Conservation (phyloP, 2,888 invertebrate genomes). For the Caenorhabditis macrosperma region DNA sequence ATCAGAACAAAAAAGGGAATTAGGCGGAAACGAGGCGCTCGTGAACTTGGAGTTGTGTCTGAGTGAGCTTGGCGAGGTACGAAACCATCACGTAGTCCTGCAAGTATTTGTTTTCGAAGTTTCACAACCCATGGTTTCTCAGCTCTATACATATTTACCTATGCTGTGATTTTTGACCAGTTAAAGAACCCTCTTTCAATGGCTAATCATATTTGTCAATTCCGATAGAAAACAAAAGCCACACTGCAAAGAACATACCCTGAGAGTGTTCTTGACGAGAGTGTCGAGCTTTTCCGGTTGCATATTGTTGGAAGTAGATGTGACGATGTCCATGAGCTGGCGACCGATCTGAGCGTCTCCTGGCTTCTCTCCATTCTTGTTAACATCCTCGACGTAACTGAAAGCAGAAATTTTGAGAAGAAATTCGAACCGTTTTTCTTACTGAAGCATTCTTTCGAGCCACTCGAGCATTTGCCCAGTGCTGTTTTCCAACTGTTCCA, state of each 20-base stretch:
- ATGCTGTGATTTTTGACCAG: constrained; percentile 14
- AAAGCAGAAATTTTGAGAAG: background rate
- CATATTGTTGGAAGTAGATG: constrained; percentile 88
- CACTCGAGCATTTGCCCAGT: constrained; percentile 85
- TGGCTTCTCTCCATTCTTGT: constrained; percentile 83
- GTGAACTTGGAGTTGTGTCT: constrained; percentile 95
- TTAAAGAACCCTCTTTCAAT: background rate
- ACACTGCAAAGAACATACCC: constrained; percentile 82
- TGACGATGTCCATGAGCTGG: constrained; percentile 85
- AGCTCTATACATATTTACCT: background rate
- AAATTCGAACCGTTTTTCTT: constrained; percentile 80
- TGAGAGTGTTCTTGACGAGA: constrained; percentile 95
- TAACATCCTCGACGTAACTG: constrained; percentile 89
- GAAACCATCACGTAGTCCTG: constrained; percentile 96
- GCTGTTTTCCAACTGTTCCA: constrained; percentile 90
- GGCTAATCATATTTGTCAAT: background rate
- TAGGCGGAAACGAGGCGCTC: constrained; percentile 86
- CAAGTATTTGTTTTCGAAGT: constrained; percentile 8
- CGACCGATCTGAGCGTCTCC: constrained; percentile 91
- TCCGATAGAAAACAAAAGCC: background rate
- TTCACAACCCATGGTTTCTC: background rate
- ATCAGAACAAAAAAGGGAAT: constrained; percentile 4
- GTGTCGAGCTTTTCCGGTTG: constrained; percentile 91
- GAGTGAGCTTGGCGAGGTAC: constrained; percentile 94
- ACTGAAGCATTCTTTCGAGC: constrained; percentile 81